Evolutionary conservation across 2,113 vertebrate species (phyloP), one percentile per base, ranked within the genome.

Genomic region (Trinectes maculatus): DNA sequence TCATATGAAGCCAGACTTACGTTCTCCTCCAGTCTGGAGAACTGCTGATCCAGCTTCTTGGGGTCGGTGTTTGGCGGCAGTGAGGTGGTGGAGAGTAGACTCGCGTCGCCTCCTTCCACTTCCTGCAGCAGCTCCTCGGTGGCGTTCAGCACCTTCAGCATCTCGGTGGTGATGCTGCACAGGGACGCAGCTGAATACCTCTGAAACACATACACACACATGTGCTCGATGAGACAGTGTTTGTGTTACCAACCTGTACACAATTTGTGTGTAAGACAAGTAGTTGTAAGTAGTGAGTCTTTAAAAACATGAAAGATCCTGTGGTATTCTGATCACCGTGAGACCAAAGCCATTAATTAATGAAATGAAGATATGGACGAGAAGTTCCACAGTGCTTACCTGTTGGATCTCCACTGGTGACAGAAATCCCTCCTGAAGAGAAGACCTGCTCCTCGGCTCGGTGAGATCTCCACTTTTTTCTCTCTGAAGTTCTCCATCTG

Each of bases 151-250:
- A 99, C 95, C 85, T 95, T 98, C 74, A 99, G 91, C 70, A 98
- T 95, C 90, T 99, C 95, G 18, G 96, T 96, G 86, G 97, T 98
- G 91, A 99, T 96, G 90, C 93, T 96, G 90, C 96, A 91, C 91
- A 99, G 95, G 84, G 96, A 98, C 74, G 92, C 92, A 16, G 96
- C 97, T 31, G 98, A 97, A 87, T 94, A 95, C 83, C 95, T 96
- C 98, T 99, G 81, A 89, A 91, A 13, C 4, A 64, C 36, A 74
- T 6, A 74, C 25, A 56, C 18, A 48, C 25, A 74, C 6, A 39
- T 10, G 7, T n/a, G 8, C 12, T 54, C 18, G n/a, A n/a, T n/a
- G n/a, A n/a, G n/a, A n/a, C n/a, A n/a, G n/a, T n/a, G n/a, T n/a
- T n/a, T n/a, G n/a, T n/a, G n/a, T n/a, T n/a, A n/a, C n/a, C n/a